Evolutionary conservation across 2,113 vertebrate species (phyloP).

Genomic region (Silurus glanis): DNA sequence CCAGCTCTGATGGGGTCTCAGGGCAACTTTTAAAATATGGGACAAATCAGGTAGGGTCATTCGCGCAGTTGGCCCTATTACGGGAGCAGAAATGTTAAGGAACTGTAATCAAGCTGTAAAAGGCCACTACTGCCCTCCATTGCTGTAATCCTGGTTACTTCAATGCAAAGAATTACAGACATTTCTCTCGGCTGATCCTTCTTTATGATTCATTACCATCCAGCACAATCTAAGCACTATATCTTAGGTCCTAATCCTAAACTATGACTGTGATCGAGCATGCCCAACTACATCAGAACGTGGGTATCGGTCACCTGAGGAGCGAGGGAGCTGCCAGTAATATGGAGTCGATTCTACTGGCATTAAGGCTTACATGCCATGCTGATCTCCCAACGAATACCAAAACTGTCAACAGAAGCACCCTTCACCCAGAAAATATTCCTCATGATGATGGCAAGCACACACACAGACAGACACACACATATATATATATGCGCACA

Average conservation of each 20-base stretch:
- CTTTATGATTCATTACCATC: background rate
- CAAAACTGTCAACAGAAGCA: slow-evolving; percentile 70
- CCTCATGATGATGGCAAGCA: slow-evolving; percentile 42
- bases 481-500: slow-evolving; percentile 27
- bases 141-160: background rate
- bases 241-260: background rate
- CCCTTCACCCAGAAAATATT: slow-evolving; percentile 65
- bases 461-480: slow-evolving; percentile 36
- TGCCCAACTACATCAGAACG: slow-evolving; percentile 53
- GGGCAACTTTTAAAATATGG: background rate
- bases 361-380: slow-evolving; percentile 64
- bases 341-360: slow-evolving; percentile 40
- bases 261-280: background rate
- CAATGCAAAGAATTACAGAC: background rate
- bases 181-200: background rate
- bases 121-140: background rate
- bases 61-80: background rate
- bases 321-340: slow-evolving; percentile 42
- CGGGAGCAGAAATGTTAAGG: background rate
- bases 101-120: background rate
- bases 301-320: slow-evolving; percentile 54
- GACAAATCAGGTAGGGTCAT: background rate
- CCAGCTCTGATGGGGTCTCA: background rate
- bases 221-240: background rate
- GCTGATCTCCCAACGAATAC: slow-evolving; percentile 61